A percentile compares a stretch with the other conserved stretches of the same genome.
phyloP scores from a whole-genome alignment of 1,140 invertebrate species.

The Steinernema feltiae region DNA sequence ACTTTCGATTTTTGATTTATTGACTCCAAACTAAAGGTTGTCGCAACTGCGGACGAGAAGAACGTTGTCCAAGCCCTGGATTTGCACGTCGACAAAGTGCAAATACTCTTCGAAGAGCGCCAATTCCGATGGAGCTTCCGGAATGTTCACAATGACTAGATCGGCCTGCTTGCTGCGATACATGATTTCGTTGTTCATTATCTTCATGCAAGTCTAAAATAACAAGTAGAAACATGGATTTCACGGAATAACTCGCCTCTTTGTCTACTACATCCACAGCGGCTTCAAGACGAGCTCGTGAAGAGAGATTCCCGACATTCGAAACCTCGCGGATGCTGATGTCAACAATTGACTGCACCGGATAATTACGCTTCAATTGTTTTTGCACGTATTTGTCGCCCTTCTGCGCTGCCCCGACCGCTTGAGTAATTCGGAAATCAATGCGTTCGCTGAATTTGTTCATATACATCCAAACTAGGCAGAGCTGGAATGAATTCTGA shows the following conservation, averaged over 20 bases:
- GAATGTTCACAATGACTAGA: neutral
- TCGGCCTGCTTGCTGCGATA: neutral
- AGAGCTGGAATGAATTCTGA: neutral
- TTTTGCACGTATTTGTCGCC: neutral
- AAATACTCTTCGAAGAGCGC: constrained; percentile 2
- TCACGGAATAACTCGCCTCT: neutral
- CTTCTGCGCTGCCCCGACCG: neutral
- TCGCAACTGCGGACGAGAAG: constrained; percentile 1
- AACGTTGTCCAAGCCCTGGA: neutral
- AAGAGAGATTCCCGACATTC: neutral
- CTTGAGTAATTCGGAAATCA: neutral
- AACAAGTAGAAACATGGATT: neutral
- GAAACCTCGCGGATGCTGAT: neutral
- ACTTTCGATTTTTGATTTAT: constrained; percentile 7
- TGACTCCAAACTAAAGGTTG: neutral
- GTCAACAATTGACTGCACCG: neutral
- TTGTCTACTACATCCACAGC: neutral
- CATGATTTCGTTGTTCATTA: neutral
- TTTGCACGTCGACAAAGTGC: constrained; percentile 4
- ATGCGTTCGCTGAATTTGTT: neutral
- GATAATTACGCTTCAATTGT: neutral
- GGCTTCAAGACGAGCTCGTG: neutral
- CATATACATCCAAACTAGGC: neutral
- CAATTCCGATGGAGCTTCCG: neutral
- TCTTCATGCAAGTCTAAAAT: neutral